phyloP scores from a whole-genome alignment of 2,888 invertebrate genomes.

The Orchesellides sinensis region DNA sequence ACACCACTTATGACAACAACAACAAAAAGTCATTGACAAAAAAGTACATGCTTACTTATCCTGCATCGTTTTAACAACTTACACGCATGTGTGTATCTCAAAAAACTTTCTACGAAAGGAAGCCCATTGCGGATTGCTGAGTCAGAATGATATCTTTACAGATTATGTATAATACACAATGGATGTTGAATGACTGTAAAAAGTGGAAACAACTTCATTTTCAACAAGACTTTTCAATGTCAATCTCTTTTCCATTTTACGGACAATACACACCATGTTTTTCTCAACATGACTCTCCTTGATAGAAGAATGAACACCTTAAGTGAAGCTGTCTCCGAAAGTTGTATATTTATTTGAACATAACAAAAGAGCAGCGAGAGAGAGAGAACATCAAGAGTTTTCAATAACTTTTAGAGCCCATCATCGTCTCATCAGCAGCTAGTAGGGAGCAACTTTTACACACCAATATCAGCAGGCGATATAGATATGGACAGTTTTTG shows the following conservation, averaged over 20 bases:
- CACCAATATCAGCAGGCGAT: conserved; percentile 41
- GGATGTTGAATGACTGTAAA: conserved; percentile 13
- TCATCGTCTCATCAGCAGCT: conserved; percentile 1
- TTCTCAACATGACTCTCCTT: conserved; percentile 14
- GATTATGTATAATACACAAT: not conserved
- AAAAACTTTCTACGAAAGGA: too few species aligned
- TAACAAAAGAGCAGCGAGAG: not conserved
- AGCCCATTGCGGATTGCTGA: not conserved
- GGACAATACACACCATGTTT: conserved; percentile 29
- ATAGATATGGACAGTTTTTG: conserved; percentile 21
- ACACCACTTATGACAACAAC: conserved; percentile 6
- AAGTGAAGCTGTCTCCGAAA: not conserved
- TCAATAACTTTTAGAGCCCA: conserved; percentile 14
- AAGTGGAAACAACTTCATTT: conserved; percentile 55
- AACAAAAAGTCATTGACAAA: too few species aligned
- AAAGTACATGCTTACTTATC: too few species aligned
- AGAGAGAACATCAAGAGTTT: not conserved
- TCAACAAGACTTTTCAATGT: conserved; percentile 40
- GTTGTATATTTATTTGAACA: not conserved
- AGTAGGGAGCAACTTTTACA: not conserved
- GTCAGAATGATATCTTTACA: conserved; percentile 11
- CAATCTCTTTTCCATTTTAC: conserved; percentile 38
- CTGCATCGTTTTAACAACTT: too few species aligned
- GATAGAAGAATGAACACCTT: not conserved
- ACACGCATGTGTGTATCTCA: too few species aligned